Evolutionary conservation across 1,140 invertebrate genomes (phyloP), one percentile per base, ranked within the genome.

Genomic region (Drosophila sproati): DNA sequence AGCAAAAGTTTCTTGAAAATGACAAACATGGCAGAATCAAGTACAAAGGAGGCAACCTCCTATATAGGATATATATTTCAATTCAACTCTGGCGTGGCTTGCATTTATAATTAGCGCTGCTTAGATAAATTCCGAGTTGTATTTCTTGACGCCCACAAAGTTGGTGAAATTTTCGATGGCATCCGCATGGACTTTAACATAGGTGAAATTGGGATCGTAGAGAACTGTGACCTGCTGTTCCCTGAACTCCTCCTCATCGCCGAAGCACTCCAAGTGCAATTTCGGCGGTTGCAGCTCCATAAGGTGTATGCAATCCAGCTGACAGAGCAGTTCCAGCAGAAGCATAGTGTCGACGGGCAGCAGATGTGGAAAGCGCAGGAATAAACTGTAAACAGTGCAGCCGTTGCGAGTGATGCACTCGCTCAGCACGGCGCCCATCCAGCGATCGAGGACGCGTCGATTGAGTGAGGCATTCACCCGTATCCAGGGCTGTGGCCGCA

Each of bases 401-500:
- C 95, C 95, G 0, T 95, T 95, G 74, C 94, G 93, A 7, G 93
- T 92, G 72, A 96, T 93, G 61, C 95, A 94, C 62, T 95, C 94
- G 4, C 94, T 93, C 32, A 96, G 91, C 50, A 97, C 80, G 7
- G 94, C 93, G 32, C 95, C 95, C 35, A 97, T 69, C 94, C 96
- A 95, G 37, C 95, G 94, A 81, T 96, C 95, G 12, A 97, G 92
- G 2, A 96, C 94, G 45, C 94, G 92, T 31, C 94, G 93, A 92
- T 97, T 97, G 1, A 97, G 81, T 1, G 94, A 93, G 1, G 96
- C 96, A 91, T 97, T 95, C 4, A 97, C 94, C 68, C 95, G 94
- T 59, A 96, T 95, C 97, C 96, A 97, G 0, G 96, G 96, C 41
- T 89, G 89, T 2, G 91, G 91, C 6, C 81, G 73, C 80, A 92